Evolutionary conservation across 2,113 vertebrate species (phyloP), one percentile per base, ranked within the genome.

Genomic region (Trichechus manatus): DNA sequence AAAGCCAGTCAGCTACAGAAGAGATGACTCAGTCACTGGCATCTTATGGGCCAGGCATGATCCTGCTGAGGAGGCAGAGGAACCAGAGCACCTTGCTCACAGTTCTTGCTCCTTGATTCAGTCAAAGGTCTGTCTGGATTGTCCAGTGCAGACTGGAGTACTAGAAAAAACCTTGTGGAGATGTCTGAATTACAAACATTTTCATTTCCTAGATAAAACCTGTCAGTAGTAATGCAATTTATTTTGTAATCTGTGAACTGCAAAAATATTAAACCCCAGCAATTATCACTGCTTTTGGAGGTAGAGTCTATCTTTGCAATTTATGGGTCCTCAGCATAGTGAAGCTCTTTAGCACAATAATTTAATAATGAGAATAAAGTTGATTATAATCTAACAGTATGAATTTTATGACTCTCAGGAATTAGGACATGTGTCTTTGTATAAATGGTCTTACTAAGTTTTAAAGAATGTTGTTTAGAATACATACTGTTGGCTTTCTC

Each of bases 101-200:
- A 94, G 91, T 56, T 88, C 4, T 19, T 19, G 31, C 11, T 83
- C 36, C 68, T 39, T 10, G 47, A 95, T 93, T 96, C 82, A 97
- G 68, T 39, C 64, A 68, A 79, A 97, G 83, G 96, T 93, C 88
- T 91, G 85, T 86, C 77, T 91, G 42, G 56, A 91, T 17, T 36
- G 77, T 36, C 64, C 42, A 47, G 33, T 42, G 44, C 33, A 50
- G 53, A 61, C 59, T 33, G 33, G 1, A 66, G 47, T 68, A 66
- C 23, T 64, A 47, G 64, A 61, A 15, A 39, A 87, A 84, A 39
- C 50, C 53, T 23, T 44, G 22, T 59, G 81, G 74, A 81, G 5
- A 82, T 92, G 96, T 94, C 94, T 89, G 66, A 97, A 81, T 93
- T 94, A 94, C 61, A 89, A 93, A 87, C 83, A 68, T 59, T 89